Conservation (phyloP, 2,113 vertebrate species). For the Percopsis transmontana region DNA sequence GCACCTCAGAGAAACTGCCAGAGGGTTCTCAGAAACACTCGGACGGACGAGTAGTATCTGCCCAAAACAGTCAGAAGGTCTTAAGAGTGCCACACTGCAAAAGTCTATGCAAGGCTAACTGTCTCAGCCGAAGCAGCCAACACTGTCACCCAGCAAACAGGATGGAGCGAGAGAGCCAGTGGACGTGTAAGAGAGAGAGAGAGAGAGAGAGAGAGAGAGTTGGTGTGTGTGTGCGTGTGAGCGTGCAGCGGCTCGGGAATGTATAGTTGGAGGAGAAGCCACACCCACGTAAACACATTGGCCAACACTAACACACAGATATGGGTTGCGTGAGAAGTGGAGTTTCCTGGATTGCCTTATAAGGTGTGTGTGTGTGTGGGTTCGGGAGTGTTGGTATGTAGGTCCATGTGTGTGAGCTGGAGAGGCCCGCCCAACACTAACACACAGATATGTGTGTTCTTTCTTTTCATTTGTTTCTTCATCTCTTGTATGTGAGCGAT, state of each 20-base stretch:
- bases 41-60: too few relatives aligned
- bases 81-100: too few relatives aligned
- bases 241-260: not conserved
- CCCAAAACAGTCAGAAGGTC: too few relatives aligned
- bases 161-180: not conserved
- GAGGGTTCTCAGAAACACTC: too few relatives aligned
- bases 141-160: conserved; percentile 1
- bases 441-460: too few relatives aligned
- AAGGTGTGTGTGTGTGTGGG: conserved; percentile 4
- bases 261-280: conserved; percentile 17
- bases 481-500: too few relatives aligned
- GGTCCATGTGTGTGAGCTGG: too few relatives aligned
- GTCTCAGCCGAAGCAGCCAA: not conserved
- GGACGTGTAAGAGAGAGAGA: not conserved
- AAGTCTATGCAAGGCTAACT: too few relatives aligned
- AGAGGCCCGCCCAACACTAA: too few relatives aligned
- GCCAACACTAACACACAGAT: not conserved
- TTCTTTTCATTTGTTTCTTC: too few relatives aligned
- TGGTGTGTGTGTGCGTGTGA: not conserved
- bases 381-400: conserved; percentile 13
- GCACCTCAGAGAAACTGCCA: too few relatives aligned
- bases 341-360: not conserved
- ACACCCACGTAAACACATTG: not conserved
- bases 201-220: not conserved
- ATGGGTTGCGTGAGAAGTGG: not conserved